Percentiles rank a stretch among this genome's conserved stretches.
phyloP scores from a whole-genome alignment of 2,888 invertebrate species.

The Harpagoxenus sublaevis region DNA sequence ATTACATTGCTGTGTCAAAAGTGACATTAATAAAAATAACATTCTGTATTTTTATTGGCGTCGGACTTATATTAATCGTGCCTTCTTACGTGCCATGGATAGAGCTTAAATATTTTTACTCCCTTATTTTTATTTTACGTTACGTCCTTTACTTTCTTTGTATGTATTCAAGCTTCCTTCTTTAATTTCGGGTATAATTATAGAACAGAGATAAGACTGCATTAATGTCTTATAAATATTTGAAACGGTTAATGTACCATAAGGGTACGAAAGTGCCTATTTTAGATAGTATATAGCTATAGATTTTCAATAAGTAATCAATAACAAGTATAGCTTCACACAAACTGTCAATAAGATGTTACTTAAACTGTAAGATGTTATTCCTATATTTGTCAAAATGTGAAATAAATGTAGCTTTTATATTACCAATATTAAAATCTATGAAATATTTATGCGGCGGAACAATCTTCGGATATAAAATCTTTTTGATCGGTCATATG shows the following conservation, averaged over 20 bases:
- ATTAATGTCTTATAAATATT: conserved; percentile 40
- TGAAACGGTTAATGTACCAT: conserved; percentile 15
- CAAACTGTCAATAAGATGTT: conserved; percentile 6
- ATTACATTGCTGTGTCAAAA: background rate
- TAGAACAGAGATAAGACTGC: conserved; percentile 31
- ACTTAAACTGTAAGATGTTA: conserved; percentile 23
- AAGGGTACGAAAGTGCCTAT: conserved; percentile 40
- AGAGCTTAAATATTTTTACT: conserved; percentile 11
- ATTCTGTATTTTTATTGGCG: background rate
- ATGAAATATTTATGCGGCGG: background rate
- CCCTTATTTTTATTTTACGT: background rate
- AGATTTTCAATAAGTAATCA: conserved; percentile 1
- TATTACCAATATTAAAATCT: background rate
- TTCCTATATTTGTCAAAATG: conserved; percentile 7
- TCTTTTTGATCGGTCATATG: background rate
- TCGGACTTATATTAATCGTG: background rate
- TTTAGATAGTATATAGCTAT: conserved; percentile 30
- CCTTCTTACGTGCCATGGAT: background rate
- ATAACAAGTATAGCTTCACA: background rate
- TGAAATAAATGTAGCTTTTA: conserved; percentile 8
- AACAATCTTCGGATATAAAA: conserved; percentile 1
- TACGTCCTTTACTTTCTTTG: background rate
- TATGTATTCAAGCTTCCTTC: conserved; percentile 5
- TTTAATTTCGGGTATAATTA: background rate
- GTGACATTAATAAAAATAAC: background rate